phyloP scores from a whole-genome alignment of 2,113 vertebrate genomes.

The Rhagologus leucostigma region DNA sequence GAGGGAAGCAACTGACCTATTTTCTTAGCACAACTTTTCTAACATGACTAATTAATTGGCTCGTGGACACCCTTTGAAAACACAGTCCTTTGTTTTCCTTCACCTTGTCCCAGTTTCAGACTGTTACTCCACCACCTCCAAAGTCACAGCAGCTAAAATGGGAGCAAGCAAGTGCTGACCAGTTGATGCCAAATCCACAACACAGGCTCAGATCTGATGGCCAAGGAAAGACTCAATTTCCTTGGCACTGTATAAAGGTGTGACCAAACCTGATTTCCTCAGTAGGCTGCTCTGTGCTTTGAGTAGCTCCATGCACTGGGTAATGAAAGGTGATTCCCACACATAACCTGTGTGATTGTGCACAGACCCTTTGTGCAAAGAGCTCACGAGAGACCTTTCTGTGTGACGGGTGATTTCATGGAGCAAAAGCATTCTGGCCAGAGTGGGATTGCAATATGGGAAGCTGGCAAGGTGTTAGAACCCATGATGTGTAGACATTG shows the following conservation, averaged over 20 bases:
- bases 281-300: not conserved
- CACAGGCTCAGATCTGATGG: not conserved
- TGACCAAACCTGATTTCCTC: not conserved
- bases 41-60: conserved; percentile 6
- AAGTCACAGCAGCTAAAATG: not conserved
- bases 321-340: not conserved
- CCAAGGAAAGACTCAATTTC: not conserved
- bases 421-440: not conserved
- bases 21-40: not conserved
- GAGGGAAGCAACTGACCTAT: not conserved
- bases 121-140: not conserved
- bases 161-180: not conserved
- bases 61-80: not conserved
- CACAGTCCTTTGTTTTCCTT: not conserved
- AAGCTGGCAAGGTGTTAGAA: not conserved
- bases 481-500: not conserved
- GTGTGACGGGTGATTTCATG: not conserved
- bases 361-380: not conserved
- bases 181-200: not conserved
- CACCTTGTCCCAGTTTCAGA: not conserved
- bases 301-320: not conserved
- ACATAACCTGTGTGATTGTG: too few species aligned
- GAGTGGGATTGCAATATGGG: not conserved
- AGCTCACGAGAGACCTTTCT: not conserved
- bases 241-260: not conserved